Base-by-base conservation (phyloP, 2,797 vertebrate genomes). In the Chiroxiphia lanceolata region DNA sequence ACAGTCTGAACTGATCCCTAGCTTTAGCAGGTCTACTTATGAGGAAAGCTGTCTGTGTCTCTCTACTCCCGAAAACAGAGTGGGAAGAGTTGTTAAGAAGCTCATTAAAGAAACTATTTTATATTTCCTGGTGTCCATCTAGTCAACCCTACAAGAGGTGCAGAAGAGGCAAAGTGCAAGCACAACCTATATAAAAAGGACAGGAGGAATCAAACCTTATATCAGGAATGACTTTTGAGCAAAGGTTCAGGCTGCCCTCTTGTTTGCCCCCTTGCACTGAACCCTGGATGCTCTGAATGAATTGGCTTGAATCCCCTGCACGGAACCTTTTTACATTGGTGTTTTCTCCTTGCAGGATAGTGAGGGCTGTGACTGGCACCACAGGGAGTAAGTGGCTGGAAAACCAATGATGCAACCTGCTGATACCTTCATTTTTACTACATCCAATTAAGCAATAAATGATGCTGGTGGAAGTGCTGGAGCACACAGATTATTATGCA, bases 371-470 rank as follows among this genome's bases (percentile, higher is more conserved):
- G 86, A 70, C 77, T 91, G 74, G 82, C 87, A 88, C 72, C 51
- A 29, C 15, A 1, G 94, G 74, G 61, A 96, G 42, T 51, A 65
- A 83, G 85, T 44, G 93, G 36, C 90, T 90, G 71, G 88, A 95
- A 95, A 65, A 59, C 68, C 89, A 69, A 91, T 0, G 8, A 64
- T 63, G 59, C 1, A 1, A 54, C 71, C 64, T 87, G 88, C 94
- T 93, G 86, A 81, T 87, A 71, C 47, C 65, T 93, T 61, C 50
- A 61, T 83, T 96, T 97, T 94, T 91, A 79, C 82, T 85, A 71
- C 70, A 83, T 70, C 82, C 63, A 95, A 91, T 96, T 96, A 96
- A 94, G 82, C 79, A 94, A 54, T 93, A 94, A 97, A 94, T 81
- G 40, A 56, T 81, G 81, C 68, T 89, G 48, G n/a, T 91, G 44